Base-by-base conservation (phyloP, 2,113 vertebrate genomes). In the Epinephelus moara region DNA sequence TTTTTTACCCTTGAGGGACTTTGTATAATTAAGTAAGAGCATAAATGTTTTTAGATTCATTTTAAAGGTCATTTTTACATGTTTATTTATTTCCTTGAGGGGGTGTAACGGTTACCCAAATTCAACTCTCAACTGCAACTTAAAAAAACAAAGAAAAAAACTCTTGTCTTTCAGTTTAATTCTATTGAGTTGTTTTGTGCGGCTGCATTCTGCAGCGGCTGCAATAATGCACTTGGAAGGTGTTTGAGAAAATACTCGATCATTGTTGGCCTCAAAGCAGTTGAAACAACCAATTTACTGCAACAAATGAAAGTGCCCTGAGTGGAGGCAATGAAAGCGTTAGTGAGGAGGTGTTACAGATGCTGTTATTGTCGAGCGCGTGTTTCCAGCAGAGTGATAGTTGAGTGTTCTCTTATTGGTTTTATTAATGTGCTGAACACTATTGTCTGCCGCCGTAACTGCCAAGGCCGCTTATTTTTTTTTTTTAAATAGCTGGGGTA, bases 271-370 rank as follows among this genome's bases (percentile, higher is more conserved):
- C 82, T 88, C 70, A 85, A 88, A 89, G 87, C 85, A 74, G 85
- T 73, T 85, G 80, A 90, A 90, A 82, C 86, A 85, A 81, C 76
- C 85, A 84, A 85, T 93, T 90, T 88, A 73, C 62, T 40, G 69
- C 81, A 81, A 87, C 90, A 89, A 93, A 92, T 89, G 82, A 84
- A 90, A 90, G 75, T 69, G 60, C 74, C 63, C 37, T 79, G 86
- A 88, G 80, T 88, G 80, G 69, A 89, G 45, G 76, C 81, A 68
- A 83, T 78, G 89, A 78, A 71, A 80, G 78, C 42, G 61, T 72
- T 82, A 78, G 83, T 50, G 68, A 75, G 83, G 85, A 85, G 83
- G 81, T 85, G 77, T 86, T 87, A 85, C 69, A 74, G 85, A 88
- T 52, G 68, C 72, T 84, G 73, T 84, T 79, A 62, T 85, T 85